phyloP scores from a whole-genome alignment of 2,113 vertebrate genomes.

The Grallaria varia region DNA sequence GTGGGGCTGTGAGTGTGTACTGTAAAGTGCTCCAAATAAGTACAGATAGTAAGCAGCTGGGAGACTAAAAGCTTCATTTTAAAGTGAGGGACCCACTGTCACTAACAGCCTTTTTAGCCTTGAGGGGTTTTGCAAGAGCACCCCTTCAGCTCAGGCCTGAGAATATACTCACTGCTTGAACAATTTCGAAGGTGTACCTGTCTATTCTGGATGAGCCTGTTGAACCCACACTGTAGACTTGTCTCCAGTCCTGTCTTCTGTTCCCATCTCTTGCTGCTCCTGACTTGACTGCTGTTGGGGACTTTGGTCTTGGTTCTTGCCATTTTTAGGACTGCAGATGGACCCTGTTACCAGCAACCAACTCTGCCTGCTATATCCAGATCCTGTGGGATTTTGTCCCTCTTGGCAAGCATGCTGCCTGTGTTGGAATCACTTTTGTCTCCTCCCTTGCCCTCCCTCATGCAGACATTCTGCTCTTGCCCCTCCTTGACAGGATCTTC shows the following conservation, averaged over 20 bases:
- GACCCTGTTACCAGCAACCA: neutral
- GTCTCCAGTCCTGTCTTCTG: neutral
- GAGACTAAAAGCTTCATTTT: neutral
- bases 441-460: neutral
- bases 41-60: neutral
- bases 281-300: neutral
- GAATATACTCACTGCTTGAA: neutral
- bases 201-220: neutral
- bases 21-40: neutral
- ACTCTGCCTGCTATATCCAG: neutral
- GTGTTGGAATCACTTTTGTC: neutral
- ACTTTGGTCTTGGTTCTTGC: neutral
- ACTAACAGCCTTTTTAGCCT: accelerated
- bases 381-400: neutral
- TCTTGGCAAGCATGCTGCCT: neutral
- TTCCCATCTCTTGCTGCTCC: neutral
- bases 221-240: neutral
- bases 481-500: neutral
- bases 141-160: neutral
- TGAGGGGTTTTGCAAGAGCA: neutral
- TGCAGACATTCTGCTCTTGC: neutral
- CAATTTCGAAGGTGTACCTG: neutral
- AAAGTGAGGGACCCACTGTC: neutral
- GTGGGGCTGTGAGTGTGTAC: neutral
- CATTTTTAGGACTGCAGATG: neutral